Percentiles rank a stretch among this genome's conserved stretches.
phyloP scores from a whole-genome alignment of 2,888 invertebrate species.

The Phalera bucephala region DNA sequence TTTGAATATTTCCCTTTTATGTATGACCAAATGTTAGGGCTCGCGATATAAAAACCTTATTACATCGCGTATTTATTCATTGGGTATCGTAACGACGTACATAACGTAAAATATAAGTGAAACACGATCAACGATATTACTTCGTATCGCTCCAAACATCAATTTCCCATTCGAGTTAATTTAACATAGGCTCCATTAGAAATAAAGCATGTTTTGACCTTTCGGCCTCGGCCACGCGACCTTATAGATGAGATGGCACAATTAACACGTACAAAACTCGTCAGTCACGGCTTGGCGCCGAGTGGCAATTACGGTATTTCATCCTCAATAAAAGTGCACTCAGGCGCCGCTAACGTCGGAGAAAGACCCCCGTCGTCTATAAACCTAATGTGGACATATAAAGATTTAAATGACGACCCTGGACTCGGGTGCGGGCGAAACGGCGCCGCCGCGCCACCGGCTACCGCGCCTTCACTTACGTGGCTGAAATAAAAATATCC shows the following conservation, averaged over 20 bases:
- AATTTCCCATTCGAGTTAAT: conserved; percentile 26
- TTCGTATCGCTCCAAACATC: conserved; percentile 4
- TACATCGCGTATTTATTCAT: background rate
- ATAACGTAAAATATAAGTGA: background rate
- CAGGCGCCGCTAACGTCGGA: conserved; percentile 62
- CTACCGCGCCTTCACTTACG: conserved; percentile 14
- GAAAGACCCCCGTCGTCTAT: conserved; percentile 68
- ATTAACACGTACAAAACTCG: conserved; percentile 72
- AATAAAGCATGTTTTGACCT: conserved; percentile 32
- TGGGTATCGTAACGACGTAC: background rate
- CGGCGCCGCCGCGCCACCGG: conserved; percentile 4
- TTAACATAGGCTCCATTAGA: conserved; percentile 26
- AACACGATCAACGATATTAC: conserved; percentile 4
- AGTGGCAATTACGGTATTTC: conserved; percentile 78
- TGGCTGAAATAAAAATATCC: conserved; percentile 12
- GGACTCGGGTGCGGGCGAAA: conserved; percentile 27
- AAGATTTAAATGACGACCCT: conserved; percentile 72
- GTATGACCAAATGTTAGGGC: background rate
- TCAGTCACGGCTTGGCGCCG: conserved; percentile 69
- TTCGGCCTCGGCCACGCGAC: conserved; percentile 36
- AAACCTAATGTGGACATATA: conserved; percentile 77
- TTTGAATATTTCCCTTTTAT: conserved; percentile 68
- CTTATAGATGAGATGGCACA: conserved; percentile 55
- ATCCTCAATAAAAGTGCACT: conserved; percentile 80
- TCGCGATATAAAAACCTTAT: background rate